Evolutionary conservation across 2,113 vertebrate genomes (phyloP).

Genomic region (Vulpes lagopus): DNA sequence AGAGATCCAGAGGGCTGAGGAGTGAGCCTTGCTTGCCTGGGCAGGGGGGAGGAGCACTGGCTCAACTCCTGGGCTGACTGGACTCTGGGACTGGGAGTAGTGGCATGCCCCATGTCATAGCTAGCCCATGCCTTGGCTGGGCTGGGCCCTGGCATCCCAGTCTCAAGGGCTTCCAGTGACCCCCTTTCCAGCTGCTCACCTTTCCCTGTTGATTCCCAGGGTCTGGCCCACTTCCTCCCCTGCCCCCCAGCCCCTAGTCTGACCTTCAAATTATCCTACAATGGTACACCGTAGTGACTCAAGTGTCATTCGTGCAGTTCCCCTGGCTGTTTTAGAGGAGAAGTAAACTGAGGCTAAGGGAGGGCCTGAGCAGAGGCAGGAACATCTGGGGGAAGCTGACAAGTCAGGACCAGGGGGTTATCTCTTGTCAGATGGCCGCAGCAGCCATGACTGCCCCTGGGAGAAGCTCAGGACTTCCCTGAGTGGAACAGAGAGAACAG

Average conservation of each 20-base stretch:
- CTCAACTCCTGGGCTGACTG: too few relatives aligned
- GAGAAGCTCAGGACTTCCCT: not conserved
- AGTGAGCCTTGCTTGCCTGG: not conserved
- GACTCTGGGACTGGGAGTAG: not conserved
- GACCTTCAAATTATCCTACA: not conserved
- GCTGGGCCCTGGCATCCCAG: not conserved
- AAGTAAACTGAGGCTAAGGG: constrained; percentile 26
- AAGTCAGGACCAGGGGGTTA: not conserved
- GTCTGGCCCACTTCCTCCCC: not conserved
- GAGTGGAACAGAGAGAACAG: not conserved
- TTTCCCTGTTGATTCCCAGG: not conserved
- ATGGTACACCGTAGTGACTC: not conserved
- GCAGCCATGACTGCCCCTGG: not conserved
- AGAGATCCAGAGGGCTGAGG: not conserved
- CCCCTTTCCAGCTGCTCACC: not conserved
- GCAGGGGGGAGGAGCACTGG: not conserved
- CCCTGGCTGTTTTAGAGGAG: not conserved
- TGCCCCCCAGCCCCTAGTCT: not conserved
- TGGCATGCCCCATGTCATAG: fast-evolving
- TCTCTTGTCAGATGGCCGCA: not conserved
- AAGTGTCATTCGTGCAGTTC: not conserved
- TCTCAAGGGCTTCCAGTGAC: not conserved
- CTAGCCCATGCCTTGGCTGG: not conserved
- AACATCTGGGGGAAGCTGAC: not conserved
- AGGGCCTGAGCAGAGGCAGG: not conserved